Evolutionary conservation across 2,888 invertebrate species (phyloP).

Genomic region (Abrostola triplasia): DNA sequence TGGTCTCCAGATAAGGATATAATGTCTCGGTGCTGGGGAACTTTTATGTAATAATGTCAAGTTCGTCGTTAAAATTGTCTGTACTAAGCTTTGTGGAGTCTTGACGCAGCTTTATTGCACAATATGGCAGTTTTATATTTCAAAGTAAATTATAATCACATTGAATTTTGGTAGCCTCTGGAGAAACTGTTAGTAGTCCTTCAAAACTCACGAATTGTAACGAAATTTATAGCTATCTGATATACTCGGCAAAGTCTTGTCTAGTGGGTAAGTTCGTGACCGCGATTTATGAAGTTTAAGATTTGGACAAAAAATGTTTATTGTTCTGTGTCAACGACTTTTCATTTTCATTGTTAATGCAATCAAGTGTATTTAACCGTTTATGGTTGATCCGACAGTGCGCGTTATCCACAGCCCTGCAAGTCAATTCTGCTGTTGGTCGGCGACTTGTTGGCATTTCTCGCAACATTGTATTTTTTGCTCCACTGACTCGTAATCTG

Average conservation of each 20-base stretch:
- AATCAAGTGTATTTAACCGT: slow-evolving; percentile 15
- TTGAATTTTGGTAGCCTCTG: slow-evolving; percentile 24
- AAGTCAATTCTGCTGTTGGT: slow-evolving; percentile 25
- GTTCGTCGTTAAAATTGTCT: too few relatives aligned
- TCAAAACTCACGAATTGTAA: slow-evolving; percentile 41
- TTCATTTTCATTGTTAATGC: too few relatives aligned
- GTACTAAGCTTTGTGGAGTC: too few relatives aligned
- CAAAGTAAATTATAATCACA: slow-evolving; percentile 25
- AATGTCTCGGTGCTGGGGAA: too few relatives aligned
- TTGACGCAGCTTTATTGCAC: too few relatives aligned
- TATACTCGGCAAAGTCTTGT: slow-evolving; percentile 42
- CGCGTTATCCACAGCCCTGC: not conserved
- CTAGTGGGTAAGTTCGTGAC: slow-evolving; percentile 27
- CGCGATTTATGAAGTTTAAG: slow-evolving; percentile 40
- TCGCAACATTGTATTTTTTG: slow-evolving; percentile 19
- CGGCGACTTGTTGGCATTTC: slow-evolving; percentile 20
- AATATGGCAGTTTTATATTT: slow-evolving; percentile 19
- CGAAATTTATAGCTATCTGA: slow-evolving; percentile 47
- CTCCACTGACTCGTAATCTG: slow-evolving; percentile 10
- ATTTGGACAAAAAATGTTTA: slow-evolving; percentile 36
- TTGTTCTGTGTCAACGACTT: slow-evolving; percentile 49
- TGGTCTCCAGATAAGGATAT: too few relatives aligned
- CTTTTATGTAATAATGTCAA: too few relatives aligned
- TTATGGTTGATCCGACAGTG: slow-evolving; percentile 33
- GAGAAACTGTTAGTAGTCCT: slow-evolving; percentile 50